Evolutionary conservation across 1,140 invertebrate species (phyloP).

Genomic region (Liolophura sinensis): DNA sequence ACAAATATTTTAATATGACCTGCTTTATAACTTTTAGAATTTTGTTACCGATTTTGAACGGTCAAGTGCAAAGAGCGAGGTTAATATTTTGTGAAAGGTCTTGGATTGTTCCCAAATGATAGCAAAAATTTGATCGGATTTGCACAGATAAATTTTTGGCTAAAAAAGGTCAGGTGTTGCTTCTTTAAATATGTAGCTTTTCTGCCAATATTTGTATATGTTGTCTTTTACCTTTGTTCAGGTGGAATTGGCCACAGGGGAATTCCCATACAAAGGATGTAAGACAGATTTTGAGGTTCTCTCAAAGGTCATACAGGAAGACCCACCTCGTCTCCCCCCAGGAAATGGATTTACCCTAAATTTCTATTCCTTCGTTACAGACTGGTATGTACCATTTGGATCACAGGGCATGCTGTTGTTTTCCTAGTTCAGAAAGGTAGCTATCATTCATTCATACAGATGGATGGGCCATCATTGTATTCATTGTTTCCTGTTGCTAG

Average conservation of each 20-base stretch:
- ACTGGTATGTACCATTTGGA: conserved; percentile 45
- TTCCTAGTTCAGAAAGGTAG: not conserved
- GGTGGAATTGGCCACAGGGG: conserved; percentile 66
- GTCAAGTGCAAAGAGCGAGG: too few relatives aligned
- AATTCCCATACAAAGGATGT: conserved; percentile 60
- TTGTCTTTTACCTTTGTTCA: conserved; percentile 19
- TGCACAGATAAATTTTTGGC: not conserved
- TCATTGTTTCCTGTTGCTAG: too few relatives aligned
- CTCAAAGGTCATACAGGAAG: conserved; percentile 56
- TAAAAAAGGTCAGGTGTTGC: not conserved
- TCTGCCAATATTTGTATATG: conserved; percentile 2
- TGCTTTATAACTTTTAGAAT: too few relatives aligned
- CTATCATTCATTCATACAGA: not conserved
- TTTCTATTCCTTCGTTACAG: conserved; percentile 56
- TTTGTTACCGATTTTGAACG: too few relatives aligned
- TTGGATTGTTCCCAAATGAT: too few relatives aligned
- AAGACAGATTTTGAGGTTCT: conserved; percentile 60
- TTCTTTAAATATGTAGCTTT: too few relatives aligned
- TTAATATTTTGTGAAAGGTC: too few relatives aligned
- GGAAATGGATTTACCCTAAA: conserved; percentile 50
- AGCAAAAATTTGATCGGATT: too few relatives aligned
- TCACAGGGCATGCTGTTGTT: not conserved
- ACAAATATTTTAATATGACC: too few relatives aligned
- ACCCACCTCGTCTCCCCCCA: conserved; percentile 51
- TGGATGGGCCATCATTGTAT: too few relatives aligned